Base-by-base conservation (phyloP, 2,888 invertebrate genomes). In the Thelaira solivaga region DNA sequence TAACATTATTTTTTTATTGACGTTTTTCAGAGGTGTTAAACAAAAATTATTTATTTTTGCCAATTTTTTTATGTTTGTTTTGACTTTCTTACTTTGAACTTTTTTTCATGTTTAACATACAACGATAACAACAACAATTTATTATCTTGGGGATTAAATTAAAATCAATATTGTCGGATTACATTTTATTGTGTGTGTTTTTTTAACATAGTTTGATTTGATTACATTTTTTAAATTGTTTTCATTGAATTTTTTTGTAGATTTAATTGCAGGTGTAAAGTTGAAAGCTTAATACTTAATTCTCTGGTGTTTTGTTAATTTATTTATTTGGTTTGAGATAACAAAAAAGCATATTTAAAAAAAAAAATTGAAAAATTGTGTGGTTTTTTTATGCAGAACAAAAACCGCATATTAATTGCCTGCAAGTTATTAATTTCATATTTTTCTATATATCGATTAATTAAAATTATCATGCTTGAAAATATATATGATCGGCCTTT, bases 21-120 rank as follows among this genome's bases (percentile, higher is more conserved):
- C 67, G 67, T 68, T 67, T 68, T 39, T 26, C 36, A 73, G 26
- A 75, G 53, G 74, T 75, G 74, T 61, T 61, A 64, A 73, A n/a
- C n/a, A 51, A 43, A 20, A 6, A 6, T 39, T 39, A 6, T 39
- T 26, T 6, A 26, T 39, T 13, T 39, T 31, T 31, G 4, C 3
- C 11, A 7, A n/a, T 43, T 2, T 24, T 62, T 61, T 34, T 22
- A 31, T 51, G 18, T 29, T 34, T 45, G 16, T 26, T 65, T 59
- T 65, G 31, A 62, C 20, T 71, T 76, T 64, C 22, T 71, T 57
- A 26, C 24, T 71, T 76, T 53, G 10, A 39, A 45, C 8, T 62
- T 62, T 69, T n/a, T 45, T 53, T 34, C 24, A 3, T 34, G 39
- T 47, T 57, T n/a, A 34, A 61, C 18, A 26, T 6, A 47, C 34